These are phyloP conservation scores for Forbesichthys papilliferus DNA, from an alignment of 2,113 vertebrate species.

Conservation along the genomic window DNA sequence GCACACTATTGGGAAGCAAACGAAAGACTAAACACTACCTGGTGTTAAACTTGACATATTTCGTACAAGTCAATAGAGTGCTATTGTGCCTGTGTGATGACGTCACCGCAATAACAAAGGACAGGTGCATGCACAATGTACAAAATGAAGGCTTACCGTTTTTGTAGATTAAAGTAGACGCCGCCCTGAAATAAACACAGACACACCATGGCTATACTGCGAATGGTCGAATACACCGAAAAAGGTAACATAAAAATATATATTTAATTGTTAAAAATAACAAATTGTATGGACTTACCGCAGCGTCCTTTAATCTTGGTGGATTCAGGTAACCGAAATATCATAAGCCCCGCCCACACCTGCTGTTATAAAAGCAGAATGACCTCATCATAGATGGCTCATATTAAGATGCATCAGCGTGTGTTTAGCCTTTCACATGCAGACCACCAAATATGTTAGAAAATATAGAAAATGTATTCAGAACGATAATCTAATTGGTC, in stretches of 20 bases:
- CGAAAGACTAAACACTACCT: too few species aligned
- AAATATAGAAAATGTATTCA: background rate
- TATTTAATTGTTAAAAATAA: background rate
- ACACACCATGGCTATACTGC: conserved; percentile 20
- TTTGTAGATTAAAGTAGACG: conserved; percentile 76
- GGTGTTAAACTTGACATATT: too few species aligned
- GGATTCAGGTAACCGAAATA: conserved; percentile 64
- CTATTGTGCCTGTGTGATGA: background rate
- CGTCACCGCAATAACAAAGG: conserved; percentile 9
- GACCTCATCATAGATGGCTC: conserved; percentile 2
- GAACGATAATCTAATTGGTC: background rate
- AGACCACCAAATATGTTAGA: background rate
- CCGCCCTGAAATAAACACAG: conserved; percentile 75
- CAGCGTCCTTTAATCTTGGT: conserved; percentile 81
- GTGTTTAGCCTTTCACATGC: background rate
- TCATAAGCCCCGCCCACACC: conserved; percentile 64
- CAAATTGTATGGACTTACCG: conserved; percentile 72
- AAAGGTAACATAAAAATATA: background rate
- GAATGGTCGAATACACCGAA: background rate
- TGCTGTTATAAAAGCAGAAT: conserved; percentile 1
- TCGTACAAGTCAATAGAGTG: background rate
- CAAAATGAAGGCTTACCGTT: conserved; percentile 59
- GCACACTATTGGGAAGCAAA: too few species aligned
- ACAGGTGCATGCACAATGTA: conserved; percentile 45
- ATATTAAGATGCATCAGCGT: background rate